Base-by-base conservation (phyloP, 2,797 vertebrate genomes). In the Gymnopithys bicolor region DNA sequence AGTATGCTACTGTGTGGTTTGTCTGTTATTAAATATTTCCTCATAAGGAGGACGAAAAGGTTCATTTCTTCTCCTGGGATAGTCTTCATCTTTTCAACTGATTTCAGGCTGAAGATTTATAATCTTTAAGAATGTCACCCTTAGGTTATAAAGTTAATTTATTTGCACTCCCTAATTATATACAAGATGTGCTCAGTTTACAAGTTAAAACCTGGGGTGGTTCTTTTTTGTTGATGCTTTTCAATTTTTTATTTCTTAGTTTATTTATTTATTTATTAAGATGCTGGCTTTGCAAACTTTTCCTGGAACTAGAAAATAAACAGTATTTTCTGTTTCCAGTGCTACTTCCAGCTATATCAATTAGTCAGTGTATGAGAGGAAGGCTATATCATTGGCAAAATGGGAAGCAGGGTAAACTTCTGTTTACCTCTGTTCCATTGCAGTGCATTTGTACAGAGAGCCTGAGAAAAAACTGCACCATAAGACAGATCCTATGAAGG, bases 111-210 rank as follows among this genome's bases (percentile, higher is more conserved):
- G 53, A 91, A 90, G 30, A 90, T 84, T 77, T 85, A 71, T 80
- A 83, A 77, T 75, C 53, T 93, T 82, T 62, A 87, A 75, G 68
- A 80, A 90, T 75, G 64, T 37, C 75, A 87, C 37, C 68, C 60
- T 85, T 80, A 76, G 66, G 56, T 92, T 87, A 87, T 69, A 78
- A 95, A 85, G 39, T 87, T 93, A 95, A 95, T 95, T 91, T 91
- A 83, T 94, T 89, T 96, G 74, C 2, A 0, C 51, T 89, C 23
- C 24, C 27, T 85, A 90, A 70, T 90, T 91, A 82, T 23, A 21
- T 46, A 56, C 33, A 51, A 87, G 62, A 83, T 74, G 56, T 95
- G n/a, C 39, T 85, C 39, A 71, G 62, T 80, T 92, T 96, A 62
- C 68, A 78, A 91, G 68, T 71, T 83, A 75, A 90, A 93, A 83